Base-by-base conservation (phyloP, 2,888 invertebrate genomes). In the Smittia aterrima region DNA sequence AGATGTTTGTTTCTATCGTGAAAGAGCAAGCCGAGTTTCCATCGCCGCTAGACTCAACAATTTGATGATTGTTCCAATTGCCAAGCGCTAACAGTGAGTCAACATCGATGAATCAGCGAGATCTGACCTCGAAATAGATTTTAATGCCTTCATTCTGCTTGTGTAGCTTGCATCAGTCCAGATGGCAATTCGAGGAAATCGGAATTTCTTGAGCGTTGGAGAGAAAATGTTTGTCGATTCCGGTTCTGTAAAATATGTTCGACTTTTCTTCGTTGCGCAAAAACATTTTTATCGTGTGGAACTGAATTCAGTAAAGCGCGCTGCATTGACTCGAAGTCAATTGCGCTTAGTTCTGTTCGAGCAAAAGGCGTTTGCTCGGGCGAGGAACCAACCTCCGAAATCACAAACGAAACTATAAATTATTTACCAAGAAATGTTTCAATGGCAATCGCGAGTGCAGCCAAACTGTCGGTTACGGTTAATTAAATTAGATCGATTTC, bases 81-180 rank as follows among this genome's bases (percentile, higher is more conserved):
- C 47, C n/a, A n/a, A 47, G 47, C 47, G 47, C n/a, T 47, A 47
- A 47, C 16, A 47, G 47, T 16, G 66, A 66, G 32, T 66, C 66
- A 66, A 62, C 58, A 16, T n/a, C 27, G 66, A 66, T 66, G 66
- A 66, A 66, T 66, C 66, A 66, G 38, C 32, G 3, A 1, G 22
- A 22, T 11, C 58, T 18, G 66, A 66, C 66, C 66, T 66, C 66
- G 66, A 66, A 66, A 66, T 66, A 38, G 58, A 66, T 66, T 66
- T 66, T 38, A 47, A 47, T 47, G 47, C 9, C 27, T 62, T 38
- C 66, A 66, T 66, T 66, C 32, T 47, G 16, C 62, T 22, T 58
- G 24, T n/a, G 47, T 11, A 11, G 4, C 47, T 47, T 47, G 47
- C 47, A 47, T 47, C 22, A 1, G 58, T 22, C 27, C 32, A 66